phyloP scores from a whole-genome alignment of 2,888 invertebrate species.

The Emmelina monodactyla region DNA sequence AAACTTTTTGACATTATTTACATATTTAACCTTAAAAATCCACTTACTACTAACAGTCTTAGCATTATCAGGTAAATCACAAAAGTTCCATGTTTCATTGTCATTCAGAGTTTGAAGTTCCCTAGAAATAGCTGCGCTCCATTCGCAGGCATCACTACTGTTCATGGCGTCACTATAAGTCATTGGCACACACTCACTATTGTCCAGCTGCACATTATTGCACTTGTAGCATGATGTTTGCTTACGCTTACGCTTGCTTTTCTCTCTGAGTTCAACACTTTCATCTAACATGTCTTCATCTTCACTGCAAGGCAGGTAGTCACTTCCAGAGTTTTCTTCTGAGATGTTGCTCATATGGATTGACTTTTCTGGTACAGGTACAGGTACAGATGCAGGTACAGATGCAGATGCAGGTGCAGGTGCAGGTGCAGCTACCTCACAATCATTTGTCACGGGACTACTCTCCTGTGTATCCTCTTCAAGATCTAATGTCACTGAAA shows the following conservation, averaged over 20 bases:
- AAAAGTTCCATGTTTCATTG: constrained; percentile 15
- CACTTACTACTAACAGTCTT: constrained; percentile 17
- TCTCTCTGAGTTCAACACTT: background rate
- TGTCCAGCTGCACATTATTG: constrained; percentile 6
- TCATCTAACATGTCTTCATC: background rate
- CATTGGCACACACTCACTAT: constrained; percentile 12
- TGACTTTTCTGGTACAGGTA: background rate
- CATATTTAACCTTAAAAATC: constrained; percentile 17
- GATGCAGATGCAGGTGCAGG: background rate
- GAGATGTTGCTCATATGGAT: background rate
- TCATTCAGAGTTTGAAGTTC: constrained; percentile 15
- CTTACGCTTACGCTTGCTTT: background rate
- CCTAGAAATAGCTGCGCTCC: constrained; percentile 15
- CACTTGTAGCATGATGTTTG: constrained; percentile 7
- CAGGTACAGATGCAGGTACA: no score
- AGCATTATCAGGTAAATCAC: constrained; percentile 8
- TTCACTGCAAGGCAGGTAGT: constrained; percentile 1
- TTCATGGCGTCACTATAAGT: constrained; percentile 16
- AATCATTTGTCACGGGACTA: background rate
- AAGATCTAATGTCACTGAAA: background rate
- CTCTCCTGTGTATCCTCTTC: background rate
- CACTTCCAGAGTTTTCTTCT: background rate
- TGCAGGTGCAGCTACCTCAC: background rate
- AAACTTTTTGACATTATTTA: constrained; percentile 5
- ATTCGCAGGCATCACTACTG: constrained; percentile 11